Evolutionary conservation across 2,113 vertebrate genomes (phyloP).

Genomic region (Pedionomus torquatus): DNA sequence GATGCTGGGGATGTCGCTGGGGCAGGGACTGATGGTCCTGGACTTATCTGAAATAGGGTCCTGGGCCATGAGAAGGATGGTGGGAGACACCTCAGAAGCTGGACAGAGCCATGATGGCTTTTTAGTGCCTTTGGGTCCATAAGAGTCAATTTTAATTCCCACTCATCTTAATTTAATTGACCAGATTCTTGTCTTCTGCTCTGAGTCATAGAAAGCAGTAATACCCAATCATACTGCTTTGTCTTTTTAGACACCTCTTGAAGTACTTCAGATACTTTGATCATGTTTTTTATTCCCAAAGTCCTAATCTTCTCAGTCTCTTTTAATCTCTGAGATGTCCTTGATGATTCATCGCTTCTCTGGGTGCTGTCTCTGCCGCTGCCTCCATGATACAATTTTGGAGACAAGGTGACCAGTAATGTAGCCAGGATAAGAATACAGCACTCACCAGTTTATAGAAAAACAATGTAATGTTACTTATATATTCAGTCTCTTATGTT

Average conservation of each 20-base stretch:
- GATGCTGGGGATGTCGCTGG: rapidly evolving
- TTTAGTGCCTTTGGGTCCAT: not conserved
- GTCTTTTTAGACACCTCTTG: not conserved
- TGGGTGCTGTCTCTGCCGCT: not conserved
- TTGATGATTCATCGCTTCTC: not conserved
- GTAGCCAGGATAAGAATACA: not conserved
- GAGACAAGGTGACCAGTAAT: not conserved
- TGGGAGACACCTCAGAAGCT: not conserved
- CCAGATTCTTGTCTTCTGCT: not conserved
- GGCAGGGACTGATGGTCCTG: not conserved
- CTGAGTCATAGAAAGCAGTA: not conserved
- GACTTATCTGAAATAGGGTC: not conserved
- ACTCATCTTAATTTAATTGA: not conserved
- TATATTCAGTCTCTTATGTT: not conserved
- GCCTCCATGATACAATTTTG: not conserved
- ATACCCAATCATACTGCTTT: not conserved
- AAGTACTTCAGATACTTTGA: constrained; percentile 10
- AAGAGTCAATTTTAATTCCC: not conserved
- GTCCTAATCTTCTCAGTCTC: constrained; percentile 1
- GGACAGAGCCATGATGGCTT: rapidly evolving
- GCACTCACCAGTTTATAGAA: not conserved
- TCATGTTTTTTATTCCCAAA: not conserved
- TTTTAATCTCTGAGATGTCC: not conserved
- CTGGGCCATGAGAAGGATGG: not conserved
- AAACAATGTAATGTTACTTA: not conserved